phyloP scores from a whole-genome alignment of 2,113 vertebrate species.

The Trematocara macrostoma region DNA sequence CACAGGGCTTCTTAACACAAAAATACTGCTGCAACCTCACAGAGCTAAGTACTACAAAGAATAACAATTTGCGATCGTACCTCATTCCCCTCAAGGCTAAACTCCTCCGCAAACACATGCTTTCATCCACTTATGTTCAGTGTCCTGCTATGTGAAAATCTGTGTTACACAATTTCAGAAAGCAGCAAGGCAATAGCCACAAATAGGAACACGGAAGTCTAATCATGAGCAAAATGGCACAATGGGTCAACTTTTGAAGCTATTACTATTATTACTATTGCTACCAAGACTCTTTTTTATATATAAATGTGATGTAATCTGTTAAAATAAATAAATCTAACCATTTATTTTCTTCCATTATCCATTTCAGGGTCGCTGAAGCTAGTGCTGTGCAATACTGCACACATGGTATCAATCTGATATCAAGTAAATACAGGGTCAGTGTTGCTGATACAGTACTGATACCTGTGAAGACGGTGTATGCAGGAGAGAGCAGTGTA shows the following conservation, averaged over 20 bases:
- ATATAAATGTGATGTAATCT: background rate
- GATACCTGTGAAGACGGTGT: fast-evolving
- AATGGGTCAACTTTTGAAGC: background rate
- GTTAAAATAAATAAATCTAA: background rate
- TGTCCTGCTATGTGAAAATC: background rate
- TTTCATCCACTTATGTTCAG: conserved; percentile 23
- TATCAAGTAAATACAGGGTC: background rate
- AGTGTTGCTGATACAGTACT: background rate
- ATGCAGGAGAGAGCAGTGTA: background rate
- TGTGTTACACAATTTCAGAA: background rate
- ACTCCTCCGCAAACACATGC: conserved; percentile 33
- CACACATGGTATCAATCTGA: background rate
- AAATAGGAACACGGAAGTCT: background rate
- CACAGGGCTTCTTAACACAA: conserved; percentile 11
- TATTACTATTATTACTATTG: background rate
- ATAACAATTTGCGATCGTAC: conserved; percentile 21
- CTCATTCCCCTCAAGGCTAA: conserved; percentile 23
- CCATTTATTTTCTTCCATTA: background rate
- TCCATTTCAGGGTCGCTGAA: background rate
- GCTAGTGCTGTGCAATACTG: background rate
- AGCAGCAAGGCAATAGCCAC: background rate
- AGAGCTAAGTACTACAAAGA: background rate
- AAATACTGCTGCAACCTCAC: conserved; percentile 4
- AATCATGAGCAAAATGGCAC: background rate
- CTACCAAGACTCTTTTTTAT: background rate